Percentiles rank a stretch among this genome's conserved stretches.
Conservation (phyloP, 2,888 invertebrate species). For the Pseudococcus longispinus region DNA sequence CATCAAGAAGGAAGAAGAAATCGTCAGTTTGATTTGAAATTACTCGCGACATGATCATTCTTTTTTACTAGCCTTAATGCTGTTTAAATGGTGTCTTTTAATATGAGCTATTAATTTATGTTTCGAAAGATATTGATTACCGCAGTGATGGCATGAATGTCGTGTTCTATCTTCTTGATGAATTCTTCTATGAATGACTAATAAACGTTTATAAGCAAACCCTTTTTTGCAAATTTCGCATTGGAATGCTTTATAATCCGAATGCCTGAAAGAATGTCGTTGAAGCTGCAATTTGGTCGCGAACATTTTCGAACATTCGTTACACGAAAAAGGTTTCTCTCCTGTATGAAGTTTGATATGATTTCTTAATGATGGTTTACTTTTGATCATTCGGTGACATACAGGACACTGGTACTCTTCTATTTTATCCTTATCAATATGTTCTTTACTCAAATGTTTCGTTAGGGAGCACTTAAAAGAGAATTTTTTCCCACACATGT, state of each 20-base stretch:
- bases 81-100: slow-evolving; percentile 4
- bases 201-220: slow-evolving; percentile 32
- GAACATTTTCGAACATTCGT: slow-evolving; percentile 46
- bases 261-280: slow-evolving; percentile 24
- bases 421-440: slow-evolving; percentile 28
- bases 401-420: slow-evolving; percentile 35
- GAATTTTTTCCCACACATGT: slow-evolving; percentile 44
- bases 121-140: slow-evolving; percentile 39
- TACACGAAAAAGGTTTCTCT: slow-evolving; percentile 27
- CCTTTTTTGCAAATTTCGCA: slow-evolving; percentile 43
- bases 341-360: slow-evolving; percentile 47
- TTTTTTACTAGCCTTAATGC: not conserved
- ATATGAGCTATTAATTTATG: slow-evolving; percentile 43
- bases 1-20: too few species aligned
- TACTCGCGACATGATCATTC: too few species aligned
- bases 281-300: slow-evolving; percentile 39
- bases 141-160: slow-evolving; percentile 15
- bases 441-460: slow-evolving; percentile 17
- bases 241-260: slow-evolving; percentile 39
- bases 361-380: slow-evolving; percentile 39
- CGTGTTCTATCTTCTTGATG: slow-evolving; percentile 30
- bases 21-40: too few species aligned
- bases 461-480: slow-evolving; percentile 22
- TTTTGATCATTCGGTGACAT: slow-evolving; percentile 5
- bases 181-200: slow-evolving; percentile 30